Evolutionary conservation across 2,113 vertebrate genomes (phyloP), one percentile per base, ranked within the genome.

Genomic region (Rhagologus leucostigma): DNA sequence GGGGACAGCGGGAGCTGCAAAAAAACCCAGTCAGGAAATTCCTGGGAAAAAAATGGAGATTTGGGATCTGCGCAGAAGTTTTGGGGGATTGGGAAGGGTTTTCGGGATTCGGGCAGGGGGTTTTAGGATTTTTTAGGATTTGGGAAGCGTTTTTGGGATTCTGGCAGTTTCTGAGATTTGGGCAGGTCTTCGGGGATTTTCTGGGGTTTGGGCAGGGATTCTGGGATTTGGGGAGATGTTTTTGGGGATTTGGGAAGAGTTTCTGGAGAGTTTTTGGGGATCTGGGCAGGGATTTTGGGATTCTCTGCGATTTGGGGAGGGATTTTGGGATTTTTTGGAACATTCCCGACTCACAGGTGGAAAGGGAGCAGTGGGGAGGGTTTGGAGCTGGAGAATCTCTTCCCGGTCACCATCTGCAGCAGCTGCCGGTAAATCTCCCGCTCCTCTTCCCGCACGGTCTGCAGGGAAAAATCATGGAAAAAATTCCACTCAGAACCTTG

Each of bases 381-480:
- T 30, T 98, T 98, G 80, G 95, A 96, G 4, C 96, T 88, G 80
- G 97, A 98, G 39, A 98, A 97, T 13, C 97, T 97, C 41, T 98
- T 98, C 12, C 98, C 98, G 1, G 99, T 99, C 68, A 99, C 99
- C 98, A 99, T 98, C 95, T 99, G 98, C 52, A 99, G 97, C 87
- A 99, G 96, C 91, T 99, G 99, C 93, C 98, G 97, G 97, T 99
- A 99, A 77, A 99, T 98, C 92, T 99, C 99, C 80, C 98, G 98
- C 96, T 99, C 99, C 73, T 99, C 99, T 90, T 99, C 98, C 76
- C 98, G 91, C 87, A 99, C 98, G 2, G 98, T 99, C 99, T 99
- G 75, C 7, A 23, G n/a, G n/a, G 16, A 81, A 79, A 74, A 10
- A 30, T 68, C 2, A 37, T 2, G 1, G 50, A 7, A 65, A 41